A percentile compares a stretch with the other conserved stretches of the same genome.
These are phyloP conservation scores for Dolichomitus sp. DNA, from an alignment of 2,888 invertebrate species.

Conservation along the genomic window DNA sequence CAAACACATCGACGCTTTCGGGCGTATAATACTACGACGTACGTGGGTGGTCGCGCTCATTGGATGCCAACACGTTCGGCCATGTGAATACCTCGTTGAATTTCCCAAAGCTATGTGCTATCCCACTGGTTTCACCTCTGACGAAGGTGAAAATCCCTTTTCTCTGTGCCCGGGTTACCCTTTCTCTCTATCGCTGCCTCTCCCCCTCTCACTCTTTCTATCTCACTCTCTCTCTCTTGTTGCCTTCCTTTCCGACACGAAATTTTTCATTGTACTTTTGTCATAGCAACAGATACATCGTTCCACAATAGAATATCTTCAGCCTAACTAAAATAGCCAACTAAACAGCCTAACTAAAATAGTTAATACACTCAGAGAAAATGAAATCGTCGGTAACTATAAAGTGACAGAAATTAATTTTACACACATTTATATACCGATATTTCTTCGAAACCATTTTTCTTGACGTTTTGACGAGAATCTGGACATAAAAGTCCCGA, in stretches of 20 bases:
- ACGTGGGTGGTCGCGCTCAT: constrained; percentile 30
- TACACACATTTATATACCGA: no score
- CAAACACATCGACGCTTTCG: constrained; percentile 49
- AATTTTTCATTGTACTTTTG: neutral
- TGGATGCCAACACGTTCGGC: constrained; percentile 41
- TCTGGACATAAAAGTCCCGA: no score
- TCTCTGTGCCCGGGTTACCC: neutral
- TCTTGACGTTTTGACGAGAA: no score
- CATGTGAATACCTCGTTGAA: constrained; percentile 37
- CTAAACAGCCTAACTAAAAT: no score
- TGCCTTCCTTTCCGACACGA: no score
- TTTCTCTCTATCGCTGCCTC: neutral
- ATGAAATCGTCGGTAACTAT: no score
- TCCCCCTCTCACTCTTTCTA: neutral
- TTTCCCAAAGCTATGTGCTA: constrained; percentile 38
- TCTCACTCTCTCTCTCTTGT: neutral
- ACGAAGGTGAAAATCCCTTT: constrained; percentile 25
- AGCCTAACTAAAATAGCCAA: no score
- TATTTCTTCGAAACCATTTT: no score
- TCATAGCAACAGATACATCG: neutral
- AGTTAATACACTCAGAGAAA: no score
- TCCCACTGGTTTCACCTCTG: constrained; percentile 5
- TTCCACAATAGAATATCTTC: neutral
- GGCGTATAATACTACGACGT: constrained; percentile 35
- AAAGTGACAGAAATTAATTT: no score